These are phyloP conservation scores for Leucopsar rothschildi DNA, from an alignment of 2,113 vertebrate genomes.

Conservation along the genomic window DNA sequence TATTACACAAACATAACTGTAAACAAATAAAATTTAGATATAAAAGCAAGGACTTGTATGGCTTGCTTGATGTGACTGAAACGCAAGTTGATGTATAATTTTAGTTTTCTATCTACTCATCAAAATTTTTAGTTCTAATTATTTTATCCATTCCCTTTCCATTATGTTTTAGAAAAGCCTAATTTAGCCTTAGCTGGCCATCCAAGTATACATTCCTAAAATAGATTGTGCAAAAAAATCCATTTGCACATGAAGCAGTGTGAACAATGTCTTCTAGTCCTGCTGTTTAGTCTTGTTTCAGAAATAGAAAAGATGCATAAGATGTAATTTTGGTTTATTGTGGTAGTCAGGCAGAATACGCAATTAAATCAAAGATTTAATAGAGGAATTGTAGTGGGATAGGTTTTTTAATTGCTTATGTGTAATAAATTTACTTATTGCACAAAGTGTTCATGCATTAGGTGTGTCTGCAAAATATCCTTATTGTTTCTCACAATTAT, in stretches of 20 bases:
- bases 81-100: background rate
- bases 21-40: background rate
- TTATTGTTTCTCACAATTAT: background rate
- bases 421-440: background rate
- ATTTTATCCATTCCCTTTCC: background rate
- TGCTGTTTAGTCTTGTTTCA: background rate
- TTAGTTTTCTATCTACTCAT: background rate
- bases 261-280: background rate
- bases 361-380: background rate
- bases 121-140: background rate
- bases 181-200: background rate
- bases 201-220: background rate
- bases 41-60: background rate
- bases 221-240: background rate
- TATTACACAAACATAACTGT: background rate
- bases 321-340: background rate
- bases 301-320: background rate
- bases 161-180: background rate
- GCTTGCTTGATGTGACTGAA: background rate
- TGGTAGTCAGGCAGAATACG: background rate
- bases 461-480: background rate
- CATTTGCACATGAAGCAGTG: background rate
- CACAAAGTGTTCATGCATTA: accelerated
- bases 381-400: background rate
- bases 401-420: background rate